Percentiles rank a stretch among this genome's conserved stretches.
Evolutionary conservation across 2,888 invertebrate genomes (phyloP).

Genomic region (Acanthococcus lagerstroemiae): DNA sequence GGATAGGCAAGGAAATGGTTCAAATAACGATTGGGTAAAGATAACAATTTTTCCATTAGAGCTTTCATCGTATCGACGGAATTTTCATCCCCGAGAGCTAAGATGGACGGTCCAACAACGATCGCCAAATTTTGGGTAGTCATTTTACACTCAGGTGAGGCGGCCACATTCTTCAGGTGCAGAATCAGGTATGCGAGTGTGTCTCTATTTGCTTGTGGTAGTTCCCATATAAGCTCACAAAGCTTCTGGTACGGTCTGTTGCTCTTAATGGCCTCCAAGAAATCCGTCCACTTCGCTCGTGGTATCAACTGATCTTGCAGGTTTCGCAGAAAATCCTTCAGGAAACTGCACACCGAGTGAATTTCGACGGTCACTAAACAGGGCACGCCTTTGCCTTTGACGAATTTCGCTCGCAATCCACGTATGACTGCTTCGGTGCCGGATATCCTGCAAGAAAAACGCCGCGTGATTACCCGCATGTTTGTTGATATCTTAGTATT

Average conservation of each 20-base stretch:
- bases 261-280: slow-evolving; percentile 41
- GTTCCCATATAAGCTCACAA: slow-evolving; percentile 64
- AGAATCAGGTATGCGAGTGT: slow-evolving; percentile 85
- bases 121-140: slow-evolving; percentile 75
- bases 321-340: slow-evolving; percentile 85
- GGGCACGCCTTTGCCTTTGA: slow-evolving; percentile 75
- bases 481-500: no score
- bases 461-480: no score
- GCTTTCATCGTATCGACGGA: slow-evolving; percentile 37
- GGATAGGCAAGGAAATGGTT: slow-evolving; percentile 3
- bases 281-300: slow-evolving; percentile 61
- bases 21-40: slow-evolving; percentile 67
- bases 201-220: slow-evolving; percentile 89
- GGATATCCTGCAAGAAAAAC: slow-evolving; percentile 50
- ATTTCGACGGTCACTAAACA: slow-evolving; percentile 58
- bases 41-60: slow-evolving; percentile 60
- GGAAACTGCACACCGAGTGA: slow-evolving; percentile 80
- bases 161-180: slow-evolving; percentile 80
- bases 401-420: slow-evolving; percentile 51
- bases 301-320: slow-evolving; percentile 84
- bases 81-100: slow-evolving; percentile 66
- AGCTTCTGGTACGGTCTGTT: slow-evolving; percentile 40
- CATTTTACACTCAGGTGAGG: slow-evolving; percentile 82
- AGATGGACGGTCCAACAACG: slow-evolving; percentile 87
- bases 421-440: slow-evolving; percentile 84